phyloP scores from a whole-genome alignment of 1,140 invertebrate genomes.

The Cryptotermes secundus region DNA sequence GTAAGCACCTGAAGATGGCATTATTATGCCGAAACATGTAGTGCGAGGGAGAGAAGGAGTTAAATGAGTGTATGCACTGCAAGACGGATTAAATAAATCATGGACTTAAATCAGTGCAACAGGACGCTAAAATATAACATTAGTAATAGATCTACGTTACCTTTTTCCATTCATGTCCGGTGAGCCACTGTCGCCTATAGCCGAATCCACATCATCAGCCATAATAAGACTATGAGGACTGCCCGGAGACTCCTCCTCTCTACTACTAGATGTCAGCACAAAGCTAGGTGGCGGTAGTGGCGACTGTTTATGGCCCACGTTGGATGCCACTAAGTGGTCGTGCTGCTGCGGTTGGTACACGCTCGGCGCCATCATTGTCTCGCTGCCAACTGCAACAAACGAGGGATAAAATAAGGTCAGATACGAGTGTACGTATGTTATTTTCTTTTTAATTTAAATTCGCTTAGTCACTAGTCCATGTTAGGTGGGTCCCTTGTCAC shows the following conservation, averaged over 20 bases:
- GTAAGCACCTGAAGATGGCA: too few species aligned
- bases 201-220: slow-evolving; percentile 39
- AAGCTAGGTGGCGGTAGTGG: slow-evolving; percentile 14
- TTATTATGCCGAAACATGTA: too few species aligned
- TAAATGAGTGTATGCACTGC: too few species aligned
- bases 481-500: too few species aligned
- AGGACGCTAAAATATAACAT: too few species aligned
- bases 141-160: neutral
- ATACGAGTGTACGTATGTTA: too few species aligned
- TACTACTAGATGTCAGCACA: slow-evolving; percentile 22
- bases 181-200: slow-evolving; percentile 39
- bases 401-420: too few species aligned
- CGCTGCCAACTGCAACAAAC: neutral
- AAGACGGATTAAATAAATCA: too few species aligned
- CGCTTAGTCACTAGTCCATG: too few species aligned
- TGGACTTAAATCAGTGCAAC: too few species aligned
- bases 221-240: slow-evolving; percentile 32
- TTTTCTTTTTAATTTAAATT: too few species aligned
- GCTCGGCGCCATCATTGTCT: neutral
- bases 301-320: neutral
- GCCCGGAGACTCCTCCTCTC: neutral
- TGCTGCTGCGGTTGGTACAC: neutral
- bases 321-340: neutral
- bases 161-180: slow-evolving; percentile 40
- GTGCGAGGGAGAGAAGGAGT: too few species aligned